Percentiles rank a stretch among this genome's conserved stretches.
phyloP scores from a whole-genome alignment of 2,113 vertebrate genomes.

The Triplophysa dalaica region DNA sequence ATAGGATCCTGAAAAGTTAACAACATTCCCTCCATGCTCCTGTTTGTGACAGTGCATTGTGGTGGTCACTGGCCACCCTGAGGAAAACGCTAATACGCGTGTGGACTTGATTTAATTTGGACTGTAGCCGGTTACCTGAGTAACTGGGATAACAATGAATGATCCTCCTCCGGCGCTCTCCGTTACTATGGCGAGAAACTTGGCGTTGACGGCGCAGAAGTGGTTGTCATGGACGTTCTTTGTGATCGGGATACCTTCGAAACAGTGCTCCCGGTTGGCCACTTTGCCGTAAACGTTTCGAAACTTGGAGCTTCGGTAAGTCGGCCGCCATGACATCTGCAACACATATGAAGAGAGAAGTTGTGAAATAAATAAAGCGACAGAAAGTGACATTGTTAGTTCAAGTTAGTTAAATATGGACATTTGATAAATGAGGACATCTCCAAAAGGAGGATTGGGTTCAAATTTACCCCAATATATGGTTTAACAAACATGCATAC shows the following conservation, averaged over 20 bases:
- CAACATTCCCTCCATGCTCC: background rate
- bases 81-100: background rate
- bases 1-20: background rate
- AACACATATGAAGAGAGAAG: conserved; percentile 28
- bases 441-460: no score
- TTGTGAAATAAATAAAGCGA: background rate
- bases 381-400: background rate
- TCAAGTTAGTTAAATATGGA: no score
- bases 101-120: background rate
- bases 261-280: conserved; percentile 93
- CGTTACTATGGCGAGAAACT: conserved; percentile 91
- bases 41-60: conserved; percentile 34
- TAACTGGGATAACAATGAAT: conserved; percentile 90
- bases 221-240: conserved; percentile 99
- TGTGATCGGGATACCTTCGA: conserved; percentile 94
- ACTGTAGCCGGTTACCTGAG: conserved; percentile 79
- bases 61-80: conserved; percentile 8
- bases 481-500: no score
- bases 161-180: conserved; percentile 91
- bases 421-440: no score
- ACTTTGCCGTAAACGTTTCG: conserved; percentile 97
- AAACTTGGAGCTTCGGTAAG: conserved; percentile 99
- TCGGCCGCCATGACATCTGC: conserved; percentile 99
- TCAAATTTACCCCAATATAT: no score
- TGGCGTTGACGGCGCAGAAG: conserved; percentile 94